Percentiles rank a stretch among this genome's conserved stretches.
These are phyloP conservation scores for Thysanoteuthis rhombus DNA, from an alignment of 2,888 invertebrate genomes.

Conservation along the genomic window DNA sequence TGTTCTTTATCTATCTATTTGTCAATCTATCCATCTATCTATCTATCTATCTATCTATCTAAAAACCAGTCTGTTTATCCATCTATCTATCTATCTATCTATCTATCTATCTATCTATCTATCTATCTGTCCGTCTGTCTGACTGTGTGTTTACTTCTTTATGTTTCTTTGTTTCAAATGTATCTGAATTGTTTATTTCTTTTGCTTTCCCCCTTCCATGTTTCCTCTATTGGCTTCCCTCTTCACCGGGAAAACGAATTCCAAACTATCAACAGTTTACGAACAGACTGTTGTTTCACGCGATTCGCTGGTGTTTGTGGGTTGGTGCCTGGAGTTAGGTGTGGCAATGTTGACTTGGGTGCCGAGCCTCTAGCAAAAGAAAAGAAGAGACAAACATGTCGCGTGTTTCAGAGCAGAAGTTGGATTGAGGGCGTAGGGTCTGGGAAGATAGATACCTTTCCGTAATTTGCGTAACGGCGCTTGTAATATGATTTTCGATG, in stretches of 20 bases:
- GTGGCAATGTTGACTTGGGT: not conserved
- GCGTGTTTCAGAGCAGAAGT: not conserved
- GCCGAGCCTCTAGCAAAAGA: not conserved
- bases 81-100: no score
- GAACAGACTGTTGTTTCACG: not conserved
- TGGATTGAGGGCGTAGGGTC: not conserved
- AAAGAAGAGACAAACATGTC: no score
- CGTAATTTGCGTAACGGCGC: not conserved
- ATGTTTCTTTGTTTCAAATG: no score
- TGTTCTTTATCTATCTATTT: no score
- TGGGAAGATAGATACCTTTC: not conserved
- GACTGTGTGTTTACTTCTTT: no score
- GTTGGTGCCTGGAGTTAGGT: not conserved
- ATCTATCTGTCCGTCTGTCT: no score
- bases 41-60: no score
- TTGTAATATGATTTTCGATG: not conserved
- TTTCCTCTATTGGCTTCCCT: not conserved
- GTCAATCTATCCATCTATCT: no score
- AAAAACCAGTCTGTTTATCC: no score
- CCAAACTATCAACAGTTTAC: not conserved
- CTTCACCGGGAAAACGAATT: not conserved
- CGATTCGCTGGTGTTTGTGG: not conserved
- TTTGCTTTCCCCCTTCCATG: not conserved
- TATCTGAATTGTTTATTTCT: not conserved
- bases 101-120: no score